These are phyloP conservation scores for Pocillopora meandrina DNA, from an alignment of 92 coral and sea anemone species.

Conservation along the genomic window DNA sequence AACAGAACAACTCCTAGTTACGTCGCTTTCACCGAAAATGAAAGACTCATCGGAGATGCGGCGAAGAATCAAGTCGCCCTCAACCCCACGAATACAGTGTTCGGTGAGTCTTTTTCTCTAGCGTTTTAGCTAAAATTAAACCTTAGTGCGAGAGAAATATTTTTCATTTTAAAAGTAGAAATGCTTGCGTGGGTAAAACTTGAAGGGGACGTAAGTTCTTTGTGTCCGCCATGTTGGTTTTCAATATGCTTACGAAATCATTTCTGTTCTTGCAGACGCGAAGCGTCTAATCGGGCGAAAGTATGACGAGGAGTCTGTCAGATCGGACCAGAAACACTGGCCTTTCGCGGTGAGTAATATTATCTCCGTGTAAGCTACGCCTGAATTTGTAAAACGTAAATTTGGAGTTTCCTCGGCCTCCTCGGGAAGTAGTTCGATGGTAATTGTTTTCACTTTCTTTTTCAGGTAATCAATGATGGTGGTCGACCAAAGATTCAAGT, in stretches of 20 bases:
- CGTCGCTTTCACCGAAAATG: constrained; percentile 91
- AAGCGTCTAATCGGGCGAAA: constrained; percentile 92
- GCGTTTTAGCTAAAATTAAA: not conserved
- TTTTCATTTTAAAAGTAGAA: no score
- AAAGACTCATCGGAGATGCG: constrained; percentile 90
- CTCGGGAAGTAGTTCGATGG: no score
- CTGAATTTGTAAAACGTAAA: no score
- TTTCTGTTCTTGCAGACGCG: constrained; percentile 59
- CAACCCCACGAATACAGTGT: constrained; percentile 85
- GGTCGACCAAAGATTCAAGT: constrained; percentile 73
- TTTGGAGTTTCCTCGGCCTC: not conserved
- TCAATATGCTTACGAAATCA: constrained; percentile 15
- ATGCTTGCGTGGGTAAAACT: not conserved
- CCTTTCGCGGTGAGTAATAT: constrained; percentile 64
- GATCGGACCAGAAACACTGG: constrained; percentile 93
- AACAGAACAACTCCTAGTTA: constrained; percentile 97
- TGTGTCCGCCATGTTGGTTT: not conserved
- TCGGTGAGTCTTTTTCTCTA: constrained; percentile 52
- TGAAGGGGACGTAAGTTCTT: not conserved
- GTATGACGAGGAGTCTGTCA: constrained; percentile 76
- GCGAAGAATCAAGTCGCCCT: constrained; percentile 95
- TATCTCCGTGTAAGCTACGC: not conserved
- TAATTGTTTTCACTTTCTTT: not conserved
- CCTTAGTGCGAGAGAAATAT: no score
- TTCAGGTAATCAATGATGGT: constrained; percentile 54